A percentile compares a stretch with the other conserved stretches of the same genome.
These are phyloP conservation scores for Formica selysi DNA, from an alignment of 1,140 invertebrate genomes.

Conservation along the genomic window DNA sequence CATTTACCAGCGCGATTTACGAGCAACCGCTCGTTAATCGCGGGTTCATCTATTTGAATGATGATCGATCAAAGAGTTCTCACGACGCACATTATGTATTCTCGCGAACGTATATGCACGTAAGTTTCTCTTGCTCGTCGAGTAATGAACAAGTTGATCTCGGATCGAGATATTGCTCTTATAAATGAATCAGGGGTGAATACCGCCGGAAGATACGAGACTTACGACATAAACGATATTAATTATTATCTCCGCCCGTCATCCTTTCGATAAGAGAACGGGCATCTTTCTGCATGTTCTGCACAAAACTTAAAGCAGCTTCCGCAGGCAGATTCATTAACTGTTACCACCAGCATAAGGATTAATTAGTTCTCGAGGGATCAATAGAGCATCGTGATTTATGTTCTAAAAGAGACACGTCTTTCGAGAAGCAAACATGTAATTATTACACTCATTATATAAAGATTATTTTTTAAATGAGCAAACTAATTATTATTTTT, in stretches of 20 bases:
- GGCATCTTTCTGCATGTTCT: conserved; percentile 41
- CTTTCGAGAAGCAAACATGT: not conserved
- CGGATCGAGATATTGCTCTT: conserved; percentile 65
- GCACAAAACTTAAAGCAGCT: conserved; percentile 45
- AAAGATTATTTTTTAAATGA: conserved; percentile 16
- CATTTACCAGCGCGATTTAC: conserved; percentile 24
- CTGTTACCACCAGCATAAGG: conserved; percentile 34
- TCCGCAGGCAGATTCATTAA: conserved; percentile 54
- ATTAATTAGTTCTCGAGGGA: conserved; percentile 54
- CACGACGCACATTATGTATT: conserved; percentile 26
- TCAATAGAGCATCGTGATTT: conserved; percentile 41
- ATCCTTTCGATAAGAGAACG: conserved; percentile 7
- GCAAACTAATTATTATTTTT: not conserved
- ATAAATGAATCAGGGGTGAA: conserved; percentile 67
- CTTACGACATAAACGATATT: conserved; percentile 55
- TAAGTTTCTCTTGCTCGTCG: conserved; percentile 4
- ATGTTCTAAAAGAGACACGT: conserved; percentile 10
- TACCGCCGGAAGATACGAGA: conserved; percentile 49
- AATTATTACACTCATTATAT: not conserved
- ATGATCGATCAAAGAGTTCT: conserved; percentile 37
- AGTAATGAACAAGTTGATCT: conserved; percentile 68
- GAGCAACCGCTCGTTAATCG: conserved; percentile 47
- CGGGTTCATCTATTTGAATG: conserved; percentile 32
- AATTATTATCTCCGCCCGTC: conserved; percentile 49
- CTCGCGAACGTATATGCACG: conserved; percentile 6